Base-by-base conservation (phyloP, 2,797 vertebrate genomes). In the Gambelia wislizenii region DNA sequence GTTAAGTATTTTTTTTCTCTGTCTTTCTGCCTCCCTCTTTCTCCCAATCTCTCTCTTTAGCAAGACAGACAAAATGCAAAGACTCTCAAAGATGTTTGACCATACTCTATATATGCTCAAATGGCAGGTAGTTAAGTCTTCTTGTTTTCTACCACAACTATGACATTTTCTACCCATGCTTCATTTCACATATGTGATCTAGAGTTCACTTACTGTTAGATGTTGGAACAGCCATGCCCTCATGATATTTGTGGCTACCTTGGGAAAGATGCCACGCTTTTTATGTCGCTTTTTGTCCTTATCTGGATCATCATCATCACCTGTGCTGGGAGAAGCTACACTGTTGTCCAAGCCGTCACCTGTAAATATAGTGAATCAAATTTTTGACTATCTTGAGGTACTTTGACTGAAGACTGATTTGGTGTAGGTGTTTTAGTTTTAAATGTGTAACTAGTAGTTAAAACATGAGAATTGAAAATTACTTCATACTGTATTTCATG, bases 161-260 rank as follows among this genome's bases (percentile, higher is more conserved):
- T 91, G 94, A 96, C 95, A 96, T 96, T 95, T 96, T 92, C 96
- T 94, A 96, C 7, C 61, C 82, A 89, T 96, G 96, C 95, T 96
- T 96, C 91, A 97, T 95, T 96, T 96, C 94, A 96, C 93, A 97
- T 96, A 97, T 52, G 96, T 97, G 96, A 97, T 97, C 96, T 96
- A 96, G 95, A 96, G 89, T 97, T 95, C 95, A 98, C 98, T 99
- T 97, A 99, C 99, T 96, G 99, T 99, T 97, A 99, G 98, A 97
- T 99, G 99, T 98, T 99, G 99, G 98, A 99, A 99, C 96, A 99
- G 98, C 99, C 99, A 99, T 93, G 99, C 99, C 97, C 99, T 98
- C 99, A 99, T 99, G 97, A 99, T 99, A 98, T 99, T 99, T 97
- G 99, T 99, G 96, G 99, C 99, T 98, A 99, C 99, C 98, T 99